phyloP scores from a whole-genome alignment of 2,797 vertebrate species.

The Spinus pinus region DNA sequence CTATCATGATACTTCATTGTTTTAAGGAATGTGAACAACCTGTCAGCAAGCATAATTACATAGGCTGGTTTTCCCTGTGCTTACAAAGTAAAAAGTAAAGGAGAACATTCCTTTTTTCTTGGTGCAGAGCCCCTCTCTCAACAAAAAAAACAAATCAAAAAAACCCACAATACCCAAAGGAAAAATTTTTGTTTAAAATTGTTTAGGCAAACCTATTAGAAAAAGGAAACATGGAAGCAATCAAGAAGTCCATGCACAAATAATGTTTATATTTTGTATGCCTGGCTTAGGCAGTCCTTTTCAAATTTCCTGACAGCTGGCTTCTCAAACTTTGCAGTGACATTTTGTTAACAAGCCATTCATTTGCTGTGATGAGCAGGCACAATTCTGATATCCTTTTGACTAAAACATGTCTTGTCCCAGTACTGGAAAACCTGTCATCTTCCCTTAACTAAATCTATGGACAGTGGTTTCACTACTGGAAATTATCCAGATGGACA shows the following conservation, averaged over 20 bases:
- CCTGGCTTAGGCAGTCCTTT: neutral
- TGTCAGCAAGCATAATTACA: neutral
- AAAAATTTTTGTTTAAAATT: neutral
- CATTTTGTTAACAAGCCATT: neutral
- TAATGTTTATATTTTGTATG: neutral
- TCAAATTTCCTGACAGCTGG: neutral
- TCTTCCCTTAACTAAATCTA: neutral
- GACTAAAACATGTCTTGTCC: neutral
- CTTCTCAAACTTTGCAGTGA: neutral
- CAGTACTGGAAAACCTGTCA: neutral
- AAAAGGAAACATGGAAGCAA: neutral
- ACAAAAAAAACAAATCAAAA: neutral
- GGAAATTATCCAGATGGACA: neutral
- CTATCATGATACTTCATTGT: neutral
- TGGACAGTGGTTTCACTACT: neutral
- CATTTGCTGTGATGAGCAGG: neutral
- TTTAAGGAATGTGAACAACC: neutral
- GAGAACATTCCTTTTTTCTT: neutral
- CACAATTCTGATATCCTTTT: neutral
- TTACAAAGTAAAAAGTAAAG: neutral
- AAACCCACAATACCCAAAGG: rapidly evolving
- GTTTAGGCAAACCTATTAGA: neutral
- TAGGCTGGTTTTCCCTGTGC: neutral
- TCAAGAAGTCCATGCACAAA: neutral
- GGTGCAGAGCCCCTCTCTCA: rapidly evolving